Conservation (phyloP, 2,888 invertebrate genomes). For the Folsomia candida region DNA sequence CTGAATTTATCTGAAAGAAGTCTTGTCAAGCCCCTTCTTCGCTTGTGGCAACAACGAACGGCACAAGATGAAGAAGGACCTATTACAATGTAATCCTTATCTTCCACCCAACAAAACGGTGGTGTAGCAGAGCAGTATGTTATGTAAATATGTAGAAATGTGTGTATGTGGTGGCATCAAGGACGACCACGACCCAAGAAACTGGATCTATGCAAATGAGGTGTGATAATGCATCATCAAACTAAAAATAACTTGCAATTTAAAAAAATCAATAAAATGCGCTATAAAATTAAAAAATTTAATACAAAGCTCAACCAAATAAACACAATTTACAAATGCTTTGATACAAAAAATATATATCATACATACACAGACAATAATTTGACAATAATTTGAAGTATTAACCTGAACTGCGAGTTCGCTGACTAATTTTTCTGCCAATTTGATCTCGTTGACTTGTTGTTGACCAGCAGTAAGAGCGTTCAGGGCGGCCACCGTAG, state of each 20-base stretch:
- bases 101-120: background rate
- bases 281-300: background rate
- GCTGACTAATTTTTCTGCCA: constrained; percentile 51
- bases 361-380: too few relatives aligned
- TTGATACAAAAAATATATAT: constrained; percentile 4
- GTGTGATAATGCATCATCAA: background rate
- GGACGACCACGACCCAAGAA: constrained; percentile 13
- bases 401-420: constrained; percentile 51
- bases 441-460: constrained; percentile 50
- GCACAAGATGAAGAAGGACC: background rate
- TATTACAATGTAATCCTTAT: background rate
- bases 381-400: constrained; percentile 16
- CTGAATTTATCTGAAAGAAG: background rate
- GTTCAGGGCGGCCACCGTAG: constrained; percentile 36
- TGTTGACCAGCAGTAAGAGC: constrained; percentile 41
- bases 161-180: background rate
- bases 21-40: background rate
- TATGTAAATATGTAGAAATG: too few relatives aligned
- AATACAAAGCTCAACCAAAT: constrained; percentile 4
- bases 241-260: background rate
- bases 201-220: background rate
- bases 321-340: too few relatives aligned
- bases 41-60: too few relatives aligned
- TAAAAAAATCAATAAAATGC: background rate
- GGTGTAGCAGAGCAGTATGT: too few relatives aligned